Base-by-base conservation (phyloP, 2,797 vertebrate species). In the Sylvia borin region DNA sequence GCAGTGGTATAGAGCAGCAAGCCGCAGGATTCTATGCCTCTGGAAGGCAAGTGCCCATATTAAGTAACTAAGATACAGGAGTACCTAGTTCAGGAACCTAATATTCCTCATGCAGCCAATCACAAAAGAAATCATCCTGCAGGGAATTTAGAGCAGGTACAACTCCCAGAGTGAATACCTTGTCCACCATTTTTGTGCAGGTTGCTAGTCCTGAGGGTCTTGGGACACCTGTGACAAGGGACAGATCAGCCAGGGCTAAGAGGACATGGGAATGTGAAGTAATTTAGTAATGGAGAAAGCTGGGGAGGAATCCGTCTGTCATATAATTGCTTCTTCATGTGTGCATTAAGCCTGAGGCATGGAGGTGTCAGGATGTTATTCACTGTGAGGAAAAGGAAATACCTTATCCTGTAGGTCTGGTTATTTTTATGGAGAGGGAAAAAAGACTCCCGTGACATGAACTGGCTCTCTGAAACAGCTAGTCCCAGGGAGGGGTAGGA, bases 351-450 rank as follows among this genome's bases (percentile, higher is more conserved):
- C 60, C 76, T 50, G 55, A 88, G 68, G 34, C 73, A 67, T 24
- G 11, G 67, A 92, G 53, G 71, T 91, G 71, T 81, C 88, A 92
- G 90, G 92, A 94, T 93, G 64, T 84, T 92, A 94, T 21, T 93
- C 76, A 84, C 17, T 14, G n/a, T 47, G 26, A 88, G 87, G 87
- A 92, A 91, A 91, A 90, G 89, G 90, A 96, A 94, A 92, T 54
- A 85, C 25, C 18, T 85, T 85, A 84, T 86, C 91, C 82, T 92
- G 58, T 66, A 90, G 21, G 53, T 64, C 66, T 57, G 40, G 70
- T 81, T 92, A 92, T 90, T 96, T 92, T 92, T 80, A 92, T 3
- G 68, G 40, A 58, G 48, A 89, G 31, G 22, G 58, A 85, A n/a
- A 93, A 77, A 60, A 80, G 36, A 40, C n/a, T 87, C 18, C 38